Evolutionary conservation across 2,888 invertebrate genomes (phyloP), one percentile per base, ranked within the genome.

Genomic region (Chrysolina americana): DNA sequence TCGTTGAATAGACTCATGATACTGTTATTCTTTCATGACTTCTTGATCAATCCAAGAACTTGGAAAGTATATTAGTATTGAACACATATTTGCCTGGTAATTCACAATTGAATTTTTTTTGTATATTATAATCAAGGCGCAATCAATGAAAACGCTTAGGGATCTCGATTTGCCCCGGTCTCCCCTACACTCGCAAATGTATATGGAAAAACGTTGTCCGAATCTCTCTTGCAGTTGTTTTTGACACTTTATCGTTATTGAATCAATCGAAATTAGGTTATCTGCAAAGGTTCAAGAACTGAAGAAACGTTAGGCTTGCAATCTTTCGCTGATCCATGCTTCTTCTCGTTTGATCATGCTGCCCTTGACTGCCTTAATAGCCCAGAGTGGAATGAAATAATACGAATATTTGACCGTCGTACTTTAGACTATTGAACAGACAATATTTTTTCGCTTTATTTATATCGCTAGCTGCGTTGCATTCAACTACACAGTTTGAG

Each of bases 381-480:
- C 19, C 13, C 5, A 9, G 21, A 53, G 21, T 13, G 53, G 36
- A 59, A 59, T 59, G 1, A 23, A 23, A 36, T 36, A 9, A n/a
- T 28, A 28, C 23, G n/a, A 28, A 59, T 6, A 6, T 59, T 36
- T 19, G 66, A 66, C 66, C 66, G 36, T 50, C 66, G 66, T 19
- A 66, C 66, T 66, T 66, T 50, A 66, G 10, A 66, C 66, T 36
- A 13, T 66, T 17, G 21, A 36, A 19, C 50, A 66, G 66, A 66
- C 50, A 36, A 11, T 9, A n/a, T 28, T 66, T 66, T 66, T 48
- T 50, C 36, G 36, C 10, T 66, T n/a, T 66, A 66, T 66, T 66
- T 36, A 17, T 28, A 66, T 36, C 28, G 11, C 28, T 44, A 17
- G 17, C 48, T n/a, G 47, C n/a, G 21, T 65, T 28, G n/a, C 41